These are phyloP conservation scores for Lateolabrax maculatus DNA, from an alignment of 2,797 vertebrate species.

Conservation along the genomic window DNA sequence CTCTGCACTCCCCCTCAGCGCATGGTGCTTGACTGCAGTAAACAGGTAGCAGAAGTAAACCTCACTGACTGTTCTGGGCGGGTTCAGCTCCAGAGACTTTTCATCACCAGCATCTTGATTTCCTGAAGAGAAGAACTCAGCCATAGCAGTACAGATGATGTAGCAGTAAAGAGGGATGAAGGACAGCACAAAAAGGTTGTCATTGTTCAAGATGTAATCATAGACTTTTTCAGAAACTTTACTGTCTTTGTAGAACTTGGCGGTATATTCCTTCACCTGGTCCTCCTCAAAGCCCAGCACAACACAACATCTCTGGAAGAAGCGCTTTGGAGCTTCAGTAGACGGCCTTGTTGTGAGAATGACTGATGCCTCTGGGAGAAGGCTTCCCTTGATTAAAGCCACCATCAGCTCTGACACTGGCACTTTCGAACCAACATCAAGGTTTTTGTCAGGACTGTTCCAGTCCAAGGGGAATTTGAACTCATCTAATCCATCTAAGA, in stretches of 20 bases:
- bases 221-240: slow-evolving; percentile 71
- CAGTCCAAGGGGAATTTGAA: slow-evolving; percentile 74
- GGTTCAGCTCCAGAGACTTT: slow-evolving; percentile 70
- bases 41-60: slow-evolving; percentile 81
- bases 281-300: slow-evolving; percentile 80
- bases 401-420: slow-evolving; percentile 75
- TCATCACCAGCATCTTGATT: slow-evolving; percentile 17
- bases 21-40: slow-evolving; percentile 78
- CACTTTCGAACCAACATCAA: slow-evolving; percentile 45
- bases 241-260: slow-evolving; percentile 75
- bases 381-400: slow-evolving; percentile 75
- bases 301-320: slow-evolving; percentile 79
- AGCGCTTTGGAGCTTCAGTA: slow-evolving; percentile 63
- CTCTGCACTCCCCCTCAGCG: slow-evolving; percentile 54
- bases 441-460: slow-evolving; percentile 44
- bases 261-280: slow-evolving; percentile 80
- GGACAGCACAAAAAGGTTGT: slow-evolving; percentile 78
- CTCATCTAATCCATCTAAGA: slow-evolving; percentile 83
- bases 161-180: slow-evolving; percentile 86
- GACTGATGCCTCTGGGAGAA: slow-evolving; percentile 71
- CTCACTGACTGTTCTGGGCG: slow-evolving; percentile 81
- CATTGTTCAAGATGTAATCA: slow-evolving; percentile 75
- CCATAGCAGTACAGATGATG: slow-evolving; percentile 82
- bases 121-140: slow-evolving; percentile 72
- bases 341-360: slow-evolving; percentile 81